A percentile compares a stretch with the other conserved stretches of the same genome.
phyloP scores from a whole-genome alignment of 2,888 invertebrate genomes.

The Balanococcus diminutus region DNA sequence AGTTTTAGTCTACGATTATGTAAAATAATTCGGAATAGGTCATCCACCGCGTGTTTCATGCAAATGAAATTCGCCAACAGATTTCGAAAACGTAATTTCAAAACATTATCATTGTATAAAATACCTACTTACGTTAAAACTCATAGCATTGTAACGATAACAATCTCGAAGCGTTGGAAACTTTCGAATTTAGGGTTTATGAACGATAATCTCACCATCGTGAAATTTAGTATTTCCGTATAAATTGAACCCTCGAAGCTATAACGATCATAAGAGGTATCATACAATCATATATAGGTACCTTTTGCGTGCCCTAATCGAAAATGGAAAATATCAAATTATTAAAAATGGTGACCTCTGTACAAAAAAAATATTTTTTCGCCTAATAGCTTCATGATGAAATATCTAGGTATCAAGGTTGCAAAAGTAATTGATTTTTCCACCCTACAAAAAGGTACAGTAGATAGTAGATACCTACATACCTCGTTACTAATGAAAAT shows the following conservation, averaged over 20 bases:
- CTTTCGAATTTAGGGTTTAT: background rate
- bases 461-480: background rate
- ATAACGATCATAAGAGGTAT: background rate
- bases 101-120: background rate
- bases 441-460: background rate
- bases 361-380: conserved; percentile 3
- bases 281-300: background rate
- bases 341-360: conserved; percentile 8
- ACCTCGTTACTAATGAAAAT: background rate
- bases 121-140: background rate
- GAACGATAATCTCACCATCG: conserved; percentile 8
- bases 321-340: conserved; percentile 25
- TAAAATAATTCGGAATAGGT: background rate
- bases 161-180: background rate
- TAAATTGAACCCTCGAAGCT: background rate
- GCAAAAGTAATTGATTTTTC: conserved; percentile 33
- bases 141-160: background rate
- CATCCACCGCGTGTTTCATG: background rate
- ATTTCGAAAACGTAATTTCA: background rate
- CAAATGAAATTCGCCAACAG: background rate
- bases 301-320: background rate
- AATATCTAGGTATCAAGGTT: conserved; percentile 31
- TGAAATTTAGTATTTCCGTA: conserved; percentile 36
- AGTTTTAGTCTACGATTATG: background rate
- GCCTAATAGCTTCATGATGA: background rate